A percentile compares a stretch with the other conserved stretches of the same genome.
Evolutionary conservation across 2,797 vertebrate genomes (phyloP).

Genomic region (Ctenopoma multispine): DNA sequence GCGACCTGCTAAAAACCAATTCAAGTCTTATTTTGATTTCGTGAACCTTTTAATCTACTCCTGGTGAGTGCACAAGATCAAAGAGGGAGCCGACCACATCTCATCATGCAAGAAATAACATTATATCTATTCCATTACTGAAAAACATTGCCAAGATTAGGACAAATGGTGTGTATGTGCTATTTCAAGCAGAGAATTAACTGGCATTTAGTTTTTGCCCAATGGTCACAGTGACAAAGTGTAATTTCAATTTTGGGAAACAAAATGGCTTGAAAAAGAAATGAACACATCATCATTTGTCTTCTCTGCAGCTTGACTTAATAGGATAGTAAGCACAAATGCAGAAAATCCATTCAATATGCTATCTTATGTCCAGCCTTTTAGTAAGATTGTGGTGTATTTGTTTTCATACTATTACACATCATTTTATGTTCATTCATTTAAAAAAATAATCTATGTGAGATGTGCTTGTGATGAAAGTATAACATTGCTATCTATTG

Average conservation of each 20-base stretch:
- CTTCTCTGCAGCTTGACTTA: conserved; percentile 8
- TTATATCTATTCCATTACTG: conserved; percentile 74
- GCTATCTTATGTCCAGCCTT: not conserved
- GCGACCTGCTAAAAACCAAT: conserved; percentile 64
- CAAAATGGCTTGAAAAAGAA: conserved; percentile 22
- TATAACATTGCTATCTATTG: not conserved
- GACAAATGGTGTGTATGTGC: conserved; percentile 71
- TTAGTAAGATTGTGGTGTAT: not conserved
- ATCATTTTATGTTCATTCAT: not conserved
- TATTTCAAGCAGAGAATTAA: conserved; percentile 77
- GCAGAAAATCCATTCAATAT: not conserved
- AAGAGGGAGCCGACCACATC: conserved; percentile 71
- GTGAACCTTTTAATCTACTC: conserved; percentile 80
- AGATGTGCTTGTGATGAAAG: not conserved
- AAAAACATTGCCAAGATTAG: conserved; percentile 75
- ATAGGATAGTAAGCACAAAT: not conserved
- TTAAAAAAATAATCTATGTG: not conserved
- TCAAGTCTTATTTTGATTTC: conserved; percentile 78
- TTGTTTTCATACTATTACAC: not conserved
- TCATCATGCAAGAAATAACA: conserved; percentile 78
- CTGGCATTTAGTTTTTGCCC: conserved; percentile 68
- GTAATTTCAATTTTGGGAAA: conserved; percentile 56
- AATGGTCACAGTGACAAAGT: conserved; percentile 59
- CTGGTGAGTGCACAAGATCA: conserved; percentile 80
- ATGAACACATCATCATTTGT: conserved; percentile 36